Evolutionary conservation across 2,888 invertebrate genomes (phyloP).

Genomic region (Ectemnius continuus): DNA sequence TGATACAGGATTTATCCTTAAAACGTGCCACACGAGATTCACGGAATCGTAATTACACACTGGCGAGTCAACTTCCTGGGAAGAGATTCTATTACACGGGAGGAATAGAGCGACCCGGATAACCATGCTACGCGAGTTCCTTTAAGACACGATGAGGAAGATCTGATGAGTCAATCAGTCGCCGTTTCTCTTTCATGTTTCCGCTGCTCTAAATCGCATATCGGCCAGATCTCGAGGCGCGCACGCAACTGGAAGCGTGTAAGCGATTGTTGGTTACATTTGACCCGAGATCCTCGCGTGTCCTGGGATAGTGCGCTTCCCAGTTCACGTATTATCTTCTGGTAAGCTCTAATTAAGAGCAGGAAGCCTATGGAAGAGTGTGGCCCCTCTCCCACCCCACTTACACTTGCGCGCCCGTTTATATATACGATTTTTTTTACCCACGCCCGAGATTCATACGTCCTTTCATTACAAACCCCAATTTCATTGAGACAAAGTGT

Average conservation of each 20-base stretch:
- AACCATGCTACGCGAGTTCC: slow-evolving; percentile 19
- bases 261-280: slow-evolving; percentile 5
- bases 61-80: slow-evolving; percentile 21
- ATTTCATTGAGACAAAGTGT: too few species aligned
- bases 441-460: too few species aligned
- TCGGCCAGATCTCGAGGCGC: slow-evolving; percentile 3
- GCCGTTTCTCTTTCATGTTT: slow-evolving; percentile 30
- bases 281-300: background rate
- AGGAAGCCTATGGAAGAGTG: slow-evolving; percentile 17
- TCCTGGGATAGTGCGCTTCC: slow-evolving; percentile 15
- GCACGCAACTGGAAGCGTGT: slow-evolving; percentile 7
- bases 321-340: slow-evolving; percentile 26
- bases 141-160: slow-evolving; percentile 1
- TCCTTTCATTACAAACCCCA: too few species aligned
- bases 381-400: background rate
- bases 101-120: slow-evolving; percentile 17
- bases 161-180: slow-evolving; percentile 14
- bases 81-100: slow-evolving; percentile 34
- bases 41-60: slow-evolving; percentile 48
- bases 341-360: slow-evolving; percentile 43
- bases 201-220: slow-evolving; percentile 7
- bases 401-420: too few species aligned
- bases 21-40: slow-evolving; percentile 20
- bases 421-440: too few species aligned
- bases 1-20: slow-evolving; percentile 1